A percentile compares a stretch with the other conserved stretches of the same genome.
These are phyloP conservation scores for Fregetta grallaria DNA, from an alignment of 2,113 vertebrate species.

Conservation along the genomic window DNA sequence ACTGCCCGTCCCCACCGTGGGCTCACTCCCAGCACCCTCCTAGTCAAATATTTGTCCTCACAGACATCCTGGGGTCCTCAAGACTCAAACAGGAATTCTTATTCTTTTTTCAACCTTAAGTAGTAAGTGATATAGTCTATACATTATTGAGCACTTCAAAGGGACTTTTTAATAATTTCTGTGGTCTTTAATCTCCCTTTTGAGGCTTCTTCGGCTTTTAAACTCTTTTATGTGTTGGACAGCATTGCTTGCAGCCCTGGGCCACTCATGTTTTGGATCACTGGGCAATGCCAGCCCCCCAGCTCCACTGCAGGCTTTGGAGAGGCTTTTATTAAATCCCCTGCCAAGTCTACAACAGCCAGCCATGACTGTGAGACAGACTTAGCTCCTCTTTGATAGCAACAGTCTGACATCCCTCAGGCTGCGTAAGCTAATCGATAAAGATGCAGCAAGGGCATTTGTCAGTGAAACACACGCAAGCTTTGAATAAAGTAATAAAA, in stretches of 20 bases:
- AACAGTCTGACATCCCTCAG: not conserved
- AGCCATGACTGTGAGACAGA: not conserved
- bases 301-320: not conserved
- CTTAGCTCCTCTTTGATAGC: not conserved
- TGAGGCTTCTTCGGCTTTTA: not conserved
- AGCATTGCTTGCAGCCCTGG: not conserved
- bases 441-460: not conserved
- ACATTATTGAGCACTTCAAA: not conserved
- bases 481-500: not conserved
- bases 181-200: not conserved
- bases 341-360: not conserved
- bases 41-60: not conserved
- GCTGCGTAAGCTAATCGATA: not conserved
- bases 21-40: not conserved
- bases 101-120: not conserved
- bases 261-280: rapidly evolving
- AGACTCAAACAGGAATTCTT: not conserved
- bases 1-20: rapidly evolving
- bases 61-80: not conserved
- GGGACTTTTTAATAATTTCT: not conserved
- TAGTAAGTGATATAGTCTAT: not conserved
- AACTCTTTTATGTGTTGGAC: not conserved
- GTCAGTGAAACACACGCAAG: not conserved
- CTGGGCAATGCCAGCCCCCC: not conserved
- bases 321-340: not conserved